Percentiles rank a stretch among this genome's conserved stretches.
Evolutionary conservation across 2,113 vertebrate species (phyloP).

Genomic region (Misgurnus anguillicaudatus): DNA sequence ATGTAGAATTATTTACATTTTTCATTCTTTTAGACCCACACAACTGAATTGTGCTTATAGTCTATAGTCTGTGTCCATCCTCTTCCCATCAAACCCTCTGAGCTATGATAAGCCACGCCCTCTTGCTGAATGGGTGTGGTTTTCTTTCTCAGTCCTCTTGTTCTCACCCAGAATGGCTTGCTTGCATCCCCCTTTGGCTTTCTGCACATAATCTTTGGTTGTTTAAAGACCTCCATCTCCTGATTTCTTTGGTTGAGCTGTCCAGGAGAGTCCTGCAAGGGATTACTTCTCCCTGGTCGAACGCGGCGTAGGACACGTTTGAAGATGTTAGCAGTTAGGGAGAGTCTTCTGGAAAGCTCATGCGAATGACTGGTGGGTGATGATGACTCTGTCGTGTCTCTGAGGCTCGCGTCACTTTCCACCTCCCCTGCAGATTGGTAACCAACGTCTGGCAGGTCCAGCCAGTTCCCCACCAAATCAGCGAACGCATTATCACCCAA

Average conservation of each 20-base stretch:
- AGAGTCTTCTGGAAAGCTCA: constrained; percentile 79
- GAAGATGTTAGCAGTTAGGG: constrained; percentile 83
- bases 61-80: constrained; percentile 48
- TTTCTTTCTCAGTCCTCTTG: constrained; percentile 59
- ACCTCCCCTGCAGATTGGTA: neutral
- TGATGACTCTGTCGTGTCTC: constrained; percentile 56
- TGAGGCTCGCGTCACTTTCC: neutral
- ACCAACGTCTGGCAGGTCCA: constrained; percentile 85
- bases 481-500: constrained; percentile 95
- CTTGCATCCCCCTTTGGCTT: constrained; percentile 77
- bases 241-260: constrained; percentile 71
- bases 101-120: constrained; percentile 8
- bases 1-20: neutral
- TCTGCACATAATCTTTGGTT: constrained; percentile 69
- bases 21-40: constrained; percentile 77
- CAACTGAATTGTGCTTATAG: constrained; percentile 74
- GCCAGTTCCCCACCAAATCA: constrained; percentile 95
- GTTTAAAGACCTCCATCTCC: constrained; percentile 69
- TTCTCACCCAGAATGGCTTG: constrained; percentile 66
- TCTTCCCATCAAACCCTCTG: constrained; percentile 19
- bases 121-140: constrained; percentile 50
- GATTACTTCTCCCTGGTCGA: constrained; percentile 77
- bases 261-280: constrained; percentile 80
- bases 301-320: constrained; percentile 82
- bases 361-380: constrained; percentile 65